These are phyloP conservation scores for Drosophila mimica DNA, from an alignment of 2,888 invertebrate species.

Conservation along the genomic window DNA sequence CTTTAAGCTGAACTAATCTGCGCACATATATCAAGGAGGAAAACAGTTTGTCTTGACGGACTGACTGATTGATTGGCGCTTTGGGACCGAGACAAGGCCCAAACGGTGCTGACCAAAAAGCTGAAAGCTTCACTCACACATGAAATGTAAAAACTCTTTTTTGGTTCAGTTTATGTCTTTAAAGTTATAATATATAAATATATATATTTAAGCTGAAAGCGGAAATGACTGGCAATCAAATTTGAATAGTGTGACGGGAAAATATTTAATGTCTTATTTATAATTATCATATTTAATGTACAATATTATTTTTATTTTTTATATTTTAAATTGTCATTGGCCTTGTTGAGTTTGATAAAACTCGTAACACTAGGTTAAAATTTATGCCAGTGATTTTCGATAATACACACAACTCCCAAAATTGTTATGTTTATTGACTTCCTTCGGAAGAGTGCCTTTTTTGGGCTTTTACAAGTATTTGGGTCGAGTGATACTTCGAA, in stretches of 20 bases:
- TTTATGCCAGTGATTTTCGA: neutral
- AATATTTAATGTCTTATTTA: neutral
- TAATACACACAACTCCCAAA: too few species aligned
- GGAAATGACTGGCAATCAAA: neutral
- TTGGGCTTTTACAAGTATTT: neutral
- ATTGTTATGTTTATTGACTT: neutral
- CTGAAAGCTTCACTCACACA: neutral
- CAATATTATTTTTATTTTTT: neutral
- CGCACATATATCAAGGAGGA: neutral
- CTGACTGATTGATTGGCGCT: neutral
- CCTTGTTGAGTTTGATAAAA: neutral
- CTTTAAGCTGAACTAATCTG: neutral
- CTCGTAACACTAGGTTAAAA: neutral
- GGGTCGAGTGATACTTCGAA: neutral
- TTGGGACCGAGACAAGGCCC: neutral
- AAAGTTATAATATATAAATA: neutral
- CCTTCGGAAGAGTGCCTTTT: neutral
- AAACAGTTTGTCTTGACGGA: neutral
- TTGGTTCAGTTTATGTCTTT: neutral
- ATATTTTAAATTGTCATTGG: too few species aligned
- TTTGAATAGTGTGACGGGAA: neutral
- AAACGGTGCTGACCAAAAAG: neutral
- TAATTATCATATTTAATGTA: neutral
- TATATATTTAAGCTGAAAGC: neutral
- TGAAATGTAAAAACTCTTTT: neutral